Evolutionary conservation across 2,113 vertebrate genomes (phyloP).

Genomic region (Phaethornis superciliosus): DNA sequence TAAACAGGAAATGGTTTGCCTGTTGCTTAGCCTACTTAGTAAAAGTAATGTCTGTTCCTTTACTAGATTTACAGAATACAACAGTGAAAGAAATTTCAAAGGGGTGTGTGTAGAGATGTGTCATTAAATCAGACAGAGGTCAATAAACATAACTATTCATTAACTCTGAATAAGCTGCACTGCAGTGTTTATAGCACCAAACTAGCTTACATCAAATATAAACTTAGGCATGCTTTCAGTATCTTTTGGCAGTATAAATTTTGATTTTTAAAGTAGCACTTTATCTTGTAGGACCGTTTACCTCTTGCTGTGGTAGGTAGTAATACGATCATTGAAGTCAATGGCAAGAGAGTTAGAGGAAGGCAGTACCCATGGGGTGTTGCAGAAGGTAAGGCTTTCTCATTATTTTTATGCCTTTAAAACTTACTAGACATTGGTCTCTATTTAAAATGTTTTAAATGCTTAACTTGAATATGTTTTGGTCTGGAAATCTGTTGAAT

Average conservation of each 20-base stretch:
- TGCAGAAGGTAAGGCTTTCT: constrained; percentile 89
- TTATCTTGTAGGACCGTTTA: constrained; percentile 90
- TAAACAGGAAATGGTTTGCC: constrained; percentile 3
- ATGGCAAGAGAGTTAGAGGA: constrained; percentile 92
- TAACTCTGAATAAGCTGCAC: neutral
- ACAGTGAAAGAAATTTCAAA: neutral
- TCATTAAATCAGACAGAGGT: neutral
- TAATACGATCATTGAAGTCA: constrained; percentile 98
- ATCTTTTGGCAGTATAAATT: neutral
- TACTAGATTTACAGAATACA: neutral
- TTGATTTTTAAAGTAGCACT: constrained; percentile 10
- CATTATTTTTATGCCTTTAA: neutral
- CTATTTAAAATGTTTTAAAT: neutral
- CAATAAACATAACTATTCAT: neutral
- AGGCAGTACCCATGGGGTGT: constrained; percentile 98
- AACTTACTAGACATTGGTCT: neutral
- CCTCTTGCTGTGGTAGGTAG: constrained; percentile 98
- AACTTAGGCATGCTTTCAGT: neutral
- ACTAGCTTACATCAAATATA: neutral
- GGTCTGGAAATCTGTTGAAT: neutral
- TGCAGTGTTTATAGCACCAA: neutral
- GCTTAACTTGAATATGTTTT: neutral
- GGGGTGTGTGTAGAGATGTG: neutral
- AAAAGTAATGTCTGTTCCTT: neutral
- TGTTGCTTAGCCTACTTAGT: neutral